Percentiles rank a stretch among this genome's conserved stretches.
Evolutionary conservation across 2,113 vertebrate genomes (phyloP).

Genomic region (Zapornia atra): DNA sequence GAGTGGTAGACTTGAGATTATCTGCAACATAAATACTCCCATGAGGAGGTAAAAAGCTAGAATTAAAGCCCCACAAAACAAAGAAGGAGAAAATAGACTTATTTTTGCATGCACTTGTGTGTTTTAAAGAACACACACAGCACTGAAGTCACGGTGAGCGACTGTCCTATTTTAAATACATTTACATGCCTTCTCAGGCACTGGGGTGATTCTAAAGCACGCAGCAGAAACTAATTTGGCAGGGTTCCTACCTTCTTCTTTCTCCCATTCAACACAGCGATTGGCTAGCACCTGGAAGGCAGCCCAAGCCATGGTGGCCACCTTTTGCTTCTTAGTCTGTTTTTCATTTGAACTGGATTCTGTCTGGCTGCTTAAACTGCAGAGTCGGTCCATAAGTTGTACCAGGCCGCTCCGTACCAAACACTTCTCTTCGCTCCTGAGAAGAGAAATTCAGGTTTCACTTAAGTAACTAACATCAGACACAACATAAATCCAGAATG

Average conservation of each 20-base stretch:
- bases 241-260: conserved; percentile 88
- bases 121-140: not conserved
- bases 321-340: conserved; percentile 96
- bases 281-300: conserved; percentile 98
- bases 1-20: not conserved
- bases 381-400: conserved; percentile 94
- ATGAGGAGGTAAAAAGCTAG: not conserved
- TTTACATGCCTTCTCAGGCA: not conserved
- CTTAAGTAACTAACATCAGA: not conserved
- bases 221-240: fast-evolving
- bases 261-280: conserved; percentile 98
- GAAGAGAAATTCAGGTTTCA: not conserved
- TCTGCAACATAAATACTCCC: not conserved
- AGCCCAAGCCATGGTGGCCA: conserved; percentile 98
- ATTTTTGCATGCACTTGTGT: not conserved
- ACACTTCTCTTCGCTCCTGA: conserved; percentile 96
- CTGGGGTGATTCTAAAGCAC: not conserved
- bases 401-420: conserved; percentile 96
- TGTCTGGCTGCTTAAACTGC: conserved; percentile 93
- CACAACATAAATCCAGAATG: not conserved
- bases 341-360: conserved; percentile 95
- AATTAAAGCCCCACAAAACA: not conserved
- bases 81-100: not conserved
- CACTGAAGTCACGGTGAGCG: not conserved
- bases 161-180: not conserved